Evolutionary conservation across 35 echinoderm and acorn worm genomes (phyloP).

Genomic region (Holothuria glaberrima): DNA sequence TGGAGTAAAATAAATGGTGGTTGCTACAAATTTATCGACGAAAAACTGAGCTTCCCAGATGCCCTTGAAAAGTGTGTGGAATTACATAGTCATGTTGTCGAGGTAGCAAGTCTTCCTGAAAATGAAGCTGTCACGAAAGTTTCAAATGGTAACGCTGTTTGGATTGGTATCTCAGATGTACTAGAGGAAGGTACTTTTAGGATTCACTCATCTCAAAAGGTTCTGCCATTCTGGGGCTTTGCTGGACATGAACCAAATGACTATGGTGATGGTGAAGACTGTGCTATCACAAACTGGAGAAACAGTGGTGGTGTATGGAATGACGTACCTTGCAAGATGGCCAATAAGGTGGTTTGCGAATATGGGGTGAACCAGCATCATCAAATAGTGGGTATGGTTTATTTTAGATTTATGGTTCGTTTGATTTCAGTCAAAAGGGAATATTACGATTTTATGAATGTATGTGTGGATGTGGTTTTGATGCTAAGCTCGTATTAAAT

Average conservation of each 20-base stretch:
- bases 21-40: conserved; percentile 6
- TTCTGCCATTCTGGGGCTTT: background rate
- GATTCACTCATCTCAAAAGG: background rate
- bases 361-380: background rate
- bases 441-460: too few relatives aligned
- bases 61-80: background rate
- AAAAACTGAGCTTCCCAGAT: background rate
- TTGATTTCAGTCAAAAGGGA: too few relatives aligned
- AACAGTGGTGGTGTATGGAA: background rate
- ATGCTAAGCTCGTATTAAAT: too few relatives aligned
- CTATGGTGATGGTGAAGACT: conserved; percentile 18
- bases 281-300: conserved; percentile 12
- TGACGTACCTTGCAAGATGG: background rate
- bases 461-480: too few relatives aligned
- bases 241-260: conserved; percentile 21
- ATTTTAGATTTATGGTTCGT: too few relatives aligned
- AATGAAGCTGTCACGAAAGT: background rate
- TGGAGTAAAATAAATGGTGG: background rate
- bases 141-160: background rate
- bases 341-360: background rate
- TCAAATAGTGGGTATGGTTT: background rate
- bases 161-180: conserved; percentile 26
- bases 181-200: background rate
- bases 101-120: background rate
- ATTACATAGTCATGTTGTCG: background rate